phyloP scores from a whole-genome alignment of 2,113 vertebrate species.

The Crotalus viridis region DNA sequence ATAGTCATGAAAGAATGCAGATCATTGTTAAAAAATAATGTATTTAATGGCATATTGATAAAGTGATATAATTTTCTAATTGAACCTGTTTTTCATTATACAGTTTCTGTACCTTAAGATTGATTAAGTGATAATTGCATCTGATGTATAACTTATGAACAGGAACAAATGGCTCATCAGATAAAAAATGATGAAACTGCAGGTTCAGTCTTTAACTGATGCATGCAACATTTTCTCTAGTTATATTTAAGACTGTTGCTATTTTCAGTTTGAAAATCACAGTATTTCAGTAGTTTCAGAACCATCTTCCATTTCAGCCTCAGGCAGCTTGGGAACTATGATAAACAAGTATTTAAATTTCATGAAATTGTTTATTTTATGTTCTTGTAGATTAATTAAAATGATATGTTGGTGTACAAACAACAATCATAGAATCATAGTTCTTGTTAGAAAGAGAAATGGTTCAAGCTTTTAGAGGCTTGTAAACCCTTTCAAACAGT shows the following conservation, averaged over 20 bases:
- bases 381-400: not conserved
- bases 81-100: constrained; percentile 44
- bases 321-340: not conserved
- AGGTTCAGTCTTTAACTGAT: constrained; percentile 30
- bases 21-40: constrained; percentile 48
- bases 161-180: constrained; percentile 30
- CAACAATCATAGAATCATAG: not conserved
- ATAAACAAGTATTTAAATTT: not conserved
- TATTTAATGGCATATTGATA: constrained; percentile 37
- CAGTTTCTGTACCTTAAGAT: constrained; percentile 29
- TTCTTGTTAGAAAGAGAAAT: not conserved
- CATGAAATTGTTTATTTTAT: constrained; percentile 1
- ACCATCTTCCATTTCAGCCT: not conserved
- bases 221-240: constrained; percentile 13
- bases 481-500: not conserved
- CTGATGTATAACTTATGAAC: constrained; percentile 36
- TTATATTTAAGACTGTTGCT: constrained; percentile 11
- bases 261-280: constrained; percentile 23
- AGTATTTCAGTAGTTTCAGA: constrained; percentile 23
- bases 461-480: not conserved
- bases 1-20: constrained; percentile 21
- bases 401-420: not conserved
- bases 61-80: constrained; percentile 51
- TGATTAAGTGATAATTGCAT: constrained; percentile 54
- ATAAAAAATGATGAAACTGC: constrained; percentile 48